Evolutionary conservation across 1,140 invertebrate genomes (phyloP), one percentile per base, ranked within the genome.

Genomic region (Ceratina australensis): DNA sequence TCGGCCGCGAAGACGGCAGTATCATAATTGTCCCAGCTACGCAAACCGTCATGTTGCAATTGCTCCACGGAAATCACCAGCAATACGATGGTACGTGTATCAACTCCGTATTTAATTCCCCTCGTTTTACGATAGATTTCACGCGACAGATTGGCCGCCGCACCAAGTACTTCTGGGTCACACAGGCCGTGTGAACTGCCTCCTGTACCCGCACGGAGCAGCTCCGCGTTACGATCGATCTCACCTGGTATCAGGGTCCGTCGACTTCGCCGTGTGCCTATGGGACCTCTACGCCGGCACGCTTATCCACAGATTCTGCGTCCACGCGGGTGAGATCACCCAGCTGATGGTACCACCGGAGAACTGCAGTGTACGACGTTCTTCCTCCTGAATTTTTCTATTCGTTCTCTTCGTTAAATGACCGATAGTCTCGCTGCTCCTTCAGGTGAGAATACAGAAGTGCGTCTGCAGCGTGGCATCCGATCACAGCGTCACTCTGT

Each of bases 11-110:
- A 89, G 98, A 99, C 91, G 99, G 99, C 18, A 96, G 96, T 61
- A 99, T 99, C 78, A 95, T 99, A n/a, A 98, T 99, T 69, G 96
- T 99, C 10, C 97, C 98, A 28, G 98, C 98, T 0, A 98, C 97
- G 0, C 97, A 99, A 89, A 98, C 98, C 10, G 96, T 99, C 2
- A 98, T 98, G 94, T 92, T 98, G 75, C 98, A 99, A 87, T 90
- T 99, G 24, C 93, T 99, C 56, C 97, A 98, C 87, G 97, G 97
- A 33, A 96, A 95, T 87, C 97, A 98, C 92, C 97, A 98, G 87
- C 95, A 97, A 77, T 96, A 95, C 80, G 96, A 97, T 90, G 96
- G 96, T 96, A 91, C 85, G n/a, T 65, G 63, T 60, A 57, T 75
- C 20, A 63, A 28, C 74, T 47, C 80, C n/a, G 50, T 57, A 52